Base-by-base conservation (phyloP, 1,140 invertebrate genomes). In the Neodiprion fabricii region DNA sequence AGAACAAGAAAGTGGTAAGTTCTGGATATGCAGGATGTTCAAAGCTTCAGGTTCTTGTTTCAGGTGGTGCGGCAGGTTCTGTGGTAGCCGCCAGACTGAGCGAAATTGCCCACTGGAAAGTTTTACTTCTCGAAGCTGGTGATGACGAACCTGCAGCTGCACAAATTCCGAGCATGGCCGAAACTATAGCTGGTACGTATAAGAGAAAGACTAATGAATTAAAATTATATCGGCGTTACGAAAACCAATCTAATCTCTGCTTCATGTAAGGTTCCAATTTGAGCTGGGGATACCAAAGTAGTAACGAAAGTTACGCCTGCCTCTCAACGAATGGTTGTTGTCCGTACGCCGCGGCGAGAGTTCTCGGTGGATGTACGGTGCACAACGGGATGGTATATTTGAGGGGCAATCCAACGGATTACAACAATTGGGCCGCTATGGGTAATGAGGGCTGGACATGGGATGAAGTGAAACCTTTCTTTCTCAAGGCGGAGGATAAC, bases 271-370 rank as follows among this genome's bases (percentile, higher is more conserved):
- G 91, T 4, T 92, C 91, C 74, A 91, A 95, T 79, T 86, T 97
- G 47, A 96, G 98, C 84, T 99, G 97, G 97, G 91, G 95, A 72
- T 98, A 96, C 83, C 93, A 93, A 82, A 97, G 95, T 0, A 93
- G 94, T 79, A 95, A 96, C 0, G 95, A 97, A 82, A 91, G 92
- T 49, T 91, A 92, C 10, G 92, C 93, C 0, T 97, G 96, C 83
- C 90, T 96, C 75, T 92, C 92, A 89, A 83, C 83, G 14, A 78
- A 80, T 14, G 85, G 83, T 4, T 67, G 66, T 0, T 87, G 89
- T 14, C 48, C 17, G 17, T 89, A 85, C 85, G 84, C 86, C 4
- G 81, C 86, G 28, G 89, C 88, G 7, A 86, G 83, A 77, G 86
- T 84, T 80, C 76, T 90, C 67, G 92, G 92, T 21, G 92, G 92